Base-by-base conservation (phyloP, 2,113 vertebrate species). In the Charina bottae region DNA sequence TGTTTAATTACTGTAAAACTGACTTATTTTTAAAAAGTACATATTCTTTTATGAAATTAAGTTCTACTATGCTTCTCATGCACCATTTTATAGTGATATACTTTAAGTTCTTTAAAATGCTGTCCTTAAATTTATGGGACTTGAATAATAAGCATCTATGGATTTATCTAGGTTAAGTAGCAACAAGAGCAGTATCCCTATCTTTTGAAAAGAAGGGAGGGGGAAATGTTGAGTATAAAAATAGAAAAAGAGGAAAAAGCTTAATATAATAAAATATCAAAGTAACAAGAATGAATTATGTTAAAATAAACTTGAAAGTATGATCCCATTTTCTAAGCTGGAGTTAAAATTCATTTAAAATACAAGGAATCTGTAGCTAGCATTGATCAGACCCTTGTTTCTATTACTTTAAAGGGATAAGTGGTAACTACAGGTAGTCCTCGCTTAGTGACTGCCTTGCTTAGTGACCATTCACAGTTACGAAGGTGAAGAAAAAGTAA, bases 231-330 rank as follows among this genome's bases (percentile, higher is more conserved):
- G 68, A 33, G 4, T n/a, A 55, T 37, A 87, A 28, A 15, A 13
- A 72, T 13, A 72, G 23, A 28, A 56, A 87, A 19, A 19, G 8
- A 55, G 55, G 46, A 4, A 7, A 54, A 10, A 55, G 33, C n/a
- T 72, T 19, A 89, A 89, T 89, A 72, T 72, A 72, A 54, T 72
- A 78, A 78, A 42, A 33, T 78, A 78, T 78, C 72, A 42, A 78
- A 78, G 17, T 78, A n/a, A 78, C 37, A 42, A 78, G 33, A 78
- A 78, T 23, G 72, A 24, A 37, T 37, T 58, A 87, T 56, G 4
- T 78, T 58, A 58, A 33, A 33, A 55, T 56, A 56, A 85, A 54
- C 10, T 33, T 85, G 54, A 62, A 24, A 62, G 33, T 60, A n/a
- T 49, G 4, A 60, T 10, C 21, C n/a, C 49, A 83, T 56, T 7